phyloP scores from a whole-genome alignment of 2,797 vertebrate species.

The Enteromius thamalakanensis region DNA sequence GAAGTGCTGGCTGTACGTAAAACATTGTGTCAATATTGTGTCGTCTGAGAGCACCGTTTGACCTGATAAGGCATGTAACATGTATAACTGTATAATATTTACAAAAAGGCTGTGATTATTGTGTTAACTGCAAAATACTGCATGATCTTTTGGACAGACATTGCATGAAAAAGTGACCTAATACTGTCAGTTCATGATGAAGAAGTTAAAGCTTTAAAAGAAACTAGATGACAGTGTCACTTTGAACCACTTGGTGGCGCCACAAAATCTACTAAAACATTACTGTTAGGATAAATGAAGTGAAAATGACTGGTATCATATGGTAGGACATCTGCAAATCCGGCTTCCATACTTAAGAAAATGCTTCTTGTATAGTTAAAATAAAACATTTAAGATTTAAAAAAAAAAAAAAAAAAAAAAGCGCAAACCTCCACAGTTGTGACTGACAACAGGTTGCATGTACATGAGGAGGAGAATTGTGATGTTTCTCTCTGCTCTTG shows the following conservation, averaged over 20 bases:
- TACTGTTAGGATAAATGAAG: not conserved
- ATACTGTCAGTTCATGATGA: not conserved
- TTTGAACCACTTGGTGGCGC: constrained; percentile 47
- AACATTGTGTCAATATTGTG: constrained; percentile 21
- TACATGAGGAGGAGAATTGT: not conserved
- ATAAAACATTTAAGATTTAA: not conserved
- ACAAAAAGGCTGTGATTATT: constrained; percentile 17
- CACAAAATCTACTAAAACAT: constrained; percentile 47
- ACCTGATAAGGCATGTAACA: constrained; percentile 31
- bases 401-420: not conserved
- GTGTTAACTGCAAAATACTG: constrained; percentile 21
- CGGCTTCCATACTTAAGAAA: not conserved
- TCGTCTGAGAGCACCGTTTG: constrained; percentile 32
- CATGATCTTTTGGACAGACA: constrained; percentile 13
- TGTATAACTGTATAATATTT: constrained; percentile 29
- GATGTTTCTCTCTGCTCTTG: constrained; percentile 21
- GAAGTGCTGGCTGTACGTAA: constrained; percentile 37
- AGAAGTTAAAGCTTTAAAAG: not conserved
- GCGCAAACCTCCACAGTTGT: not conserved
- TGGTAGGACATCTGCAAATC: not conserved
- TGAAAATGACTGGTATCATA: not conserved
- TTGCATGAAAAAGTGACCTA: constrained; percentile 15
- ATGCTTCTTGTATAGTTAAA: not conserved
- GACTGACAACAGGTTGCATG: constrained; percentile 23
- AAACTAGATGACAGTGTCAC: constrained; percentile 11